Conservation (phyloP, 2,888 invertebrate genomes). For the Drosophila limbata region DNA sequence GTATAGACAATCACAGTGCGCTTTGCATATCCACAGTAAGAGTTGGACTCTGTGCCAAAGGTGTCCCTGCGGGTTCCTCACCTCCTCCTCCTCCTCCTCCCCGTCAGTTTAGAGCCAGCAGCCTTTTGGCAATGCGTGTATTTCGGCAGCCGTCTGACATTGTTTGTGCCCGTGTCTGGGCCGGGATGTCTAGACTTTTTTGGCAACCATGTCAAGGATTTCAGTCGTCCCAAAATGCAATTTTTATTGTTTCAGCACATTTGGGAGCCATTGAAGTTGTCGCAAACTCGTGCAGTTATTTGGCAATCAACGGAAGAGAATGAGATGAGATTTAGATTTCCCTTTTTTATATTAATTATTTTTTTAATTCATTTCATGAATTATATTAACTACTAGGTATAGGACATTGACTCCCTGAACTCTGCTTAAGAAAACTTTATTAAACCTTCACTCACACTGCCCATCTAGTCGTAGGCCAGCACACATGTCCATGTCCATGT, state of each 20-base stretch:
- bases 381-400: too few relatives aligned
- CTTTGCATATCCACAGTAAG: slow-evolving; percentile 52
- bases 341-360: not conserved
- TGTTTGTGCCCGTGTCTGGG: slow-evolving; percentile 29
- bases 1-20: slow-evolving; percentile 22
- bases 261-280: slow-evolving; percentile 44
- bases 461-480: slow-evolving; percentile 61
- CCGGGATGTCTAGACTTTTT: slow-evolving; percentile 28
- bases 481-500: slow-evolving; percentile 31
- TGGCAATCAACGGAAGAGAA: slow-evolving; percentile 26
- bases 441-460: slow-evolving; percentile 32
- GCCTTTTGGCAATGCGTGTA: slow-evolving; percentile 31
- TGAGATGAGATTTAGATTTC: not conserved
- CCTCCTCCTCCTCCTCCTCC: not conserved
- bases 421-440: slow-evolving; percentile 24
- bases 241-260: slow-evolving; percentile 66
- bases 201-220: slow-evolving; percentile 73
- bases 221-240: slow-evolving; percentile 44
- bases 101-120: not conserved
- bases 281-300: slow-evolving; percentile 50
- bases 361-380: too few relatives aligned
- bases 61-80: slow-evolving; percentile 31
- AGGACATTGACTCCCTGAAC: not conserved
- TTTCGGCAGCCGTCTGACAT: slow-evolving; percentile 55
- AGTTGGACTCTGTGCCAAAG: slow-evolving; percentile 28